Evolutionary conservation across 2,113 vertebrate genomes (phyloP).

Genomic region (Elaphurus davidianus): DNA sequence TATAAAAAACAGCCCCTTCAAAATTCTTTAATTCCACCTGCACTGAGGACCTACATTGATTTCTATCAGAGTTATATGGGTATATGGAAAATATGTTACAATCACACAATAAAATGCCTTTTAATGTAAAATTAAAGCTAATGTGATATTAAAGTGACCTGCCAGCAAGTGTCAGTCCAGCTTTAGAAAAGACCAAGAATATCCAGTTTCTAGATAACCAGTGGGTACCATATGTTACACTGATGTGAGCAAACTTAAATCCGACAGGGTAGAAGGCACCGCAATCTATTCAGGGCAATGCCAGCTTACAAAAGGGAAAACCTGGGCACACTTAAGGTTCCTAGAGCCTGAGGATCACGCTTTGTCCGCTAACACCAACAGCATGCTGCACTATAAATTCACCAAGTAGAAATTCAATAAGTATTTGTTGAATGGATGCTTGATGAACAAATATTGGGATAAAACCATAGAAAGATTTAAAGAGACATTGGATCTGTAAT

Average conservation of each 20-base stretch:
- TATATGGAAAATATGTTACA: background rate
- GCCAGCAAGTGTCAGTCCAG: background rate
- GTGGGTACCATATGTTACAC: background rate
- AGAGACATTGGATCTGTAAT: background rate
- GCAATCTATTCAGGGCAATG: background rate
- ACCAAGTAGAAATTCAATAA: background rate
- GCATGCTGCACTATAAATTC: background rate
- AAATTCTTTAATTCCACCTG: background rate
- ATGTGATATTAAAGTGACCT: background rate
- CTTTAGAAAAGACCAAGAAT: background rate
- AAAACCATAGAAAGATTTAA: background rate
- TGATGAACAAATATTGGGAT: background rate
- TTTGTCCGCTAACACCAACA: background rate
- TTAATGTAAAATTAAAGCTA: background rate
- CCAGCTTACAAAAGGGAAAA: background rate
- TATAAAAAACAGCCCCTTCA: background rate
- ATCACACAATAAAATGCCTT: background rate
- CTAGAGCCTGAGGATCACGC: no score
- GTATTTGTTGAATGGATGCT: background rate
- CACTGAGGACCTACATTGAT: background rate
- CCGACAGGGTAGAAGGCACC: background rate
- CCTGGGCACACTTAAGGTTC: background rate
- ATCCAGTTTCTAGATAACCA: background rate
- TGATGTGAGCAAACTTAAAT: background rate
- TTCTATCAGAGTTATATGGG: background rate